Percentiles rank a stretch among this genome's conserved stretches.
Conservation (phyloP, 1,140 invertebrate genomes). For the Nebria ingens region DNA sequence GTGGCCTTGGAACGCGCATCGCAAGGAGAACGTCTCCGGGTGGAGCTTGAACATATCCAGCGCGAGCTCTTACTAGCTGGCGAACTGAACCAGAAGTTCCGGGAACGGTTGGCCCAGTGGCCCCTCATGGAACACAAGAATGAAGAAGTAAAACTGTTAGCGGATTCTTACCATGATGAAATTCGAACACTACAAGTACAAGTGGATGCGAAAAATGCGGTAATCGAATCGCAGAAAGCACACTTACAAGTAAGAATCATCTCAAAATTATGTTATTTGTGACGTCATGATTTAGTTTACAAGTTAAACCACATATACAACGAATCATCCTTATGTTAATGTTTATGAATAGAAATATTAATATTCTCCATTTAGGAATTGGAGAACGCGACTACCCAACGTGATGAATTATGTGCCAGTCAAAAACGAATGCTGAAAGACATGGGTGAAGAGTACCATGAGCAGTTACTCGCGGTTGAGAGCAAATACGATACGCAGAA, state of each 20-base stretch:
- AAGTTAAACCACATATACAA: background rate
- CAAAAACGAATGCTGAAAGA: constrained; percentile 41
- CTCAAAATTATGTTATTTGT: background rate
- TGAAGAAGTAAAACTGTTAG: constrained; percentile 33
- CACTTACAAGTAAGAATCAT: constrained; percentile 13
- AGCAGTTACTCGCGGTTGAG: constrained; percentile 48
- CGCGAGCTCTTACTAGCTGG: constrained; percentile 33
- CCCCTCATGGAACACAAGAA: constrained; percentile 30
- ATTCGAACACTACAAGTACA: constrained; percentile 32
- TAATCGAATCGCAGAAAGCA: constrained; percentile 5
- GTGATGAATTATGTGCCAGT: constrained; percentile 38
- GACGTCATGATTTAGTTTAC: too few species aligned
- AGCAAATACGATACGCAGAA: constrained; percentile 61
- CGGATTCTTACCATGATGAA: constrained; percentile 37
- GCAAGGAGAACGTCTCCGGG: constrained; percentile 29
- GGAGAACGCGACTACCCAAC: constrained; percentile 35
- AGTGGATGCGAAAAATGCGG: constrained; percentile 19
- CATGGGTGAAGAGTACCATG: constrained; percentile 42
- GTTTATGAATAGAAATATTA: constrained; percentile 3
- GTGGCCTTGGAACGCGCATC: constrained; percentile 29
- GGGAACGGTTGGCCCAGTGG: constrained; percentile 37
- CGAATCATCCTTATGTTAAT: constrained; percentile 9
- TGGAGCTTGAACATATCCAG: constrained; percentile 32
- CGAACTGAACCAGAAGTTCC: constrained; percentile 40
- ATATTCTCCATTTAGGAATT: constrained; percentile 27